Evolutionary conservation across 2,113 vertebrate species (phyloP).

Genomic region (Pionites leucogaster): DNA sequence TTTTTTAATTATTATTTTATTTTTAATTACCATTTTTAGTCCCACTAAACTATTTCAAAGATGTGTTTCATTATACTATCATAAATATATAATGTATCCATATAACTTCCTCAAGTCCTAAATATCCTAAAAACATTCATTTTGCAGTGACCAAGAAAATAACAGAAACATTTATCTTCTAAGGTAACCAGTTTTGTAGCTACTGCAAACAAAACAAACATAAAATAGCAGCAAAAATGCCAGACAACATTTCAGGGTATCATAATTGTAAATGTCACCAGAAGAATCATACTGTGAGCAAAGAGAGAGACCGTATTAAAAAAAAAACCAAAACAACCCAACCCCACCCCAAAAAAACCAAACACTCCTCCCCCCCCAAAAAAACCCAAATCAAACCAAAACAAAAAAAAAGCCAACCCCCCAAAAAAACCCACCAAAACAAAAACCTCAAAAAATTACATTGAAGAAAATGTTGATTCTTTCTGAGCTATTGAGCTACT

Average conservation of each 20-base stretch:
- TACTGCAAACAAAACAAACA: background rate
- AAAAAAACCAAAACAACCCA: too few species aligned
- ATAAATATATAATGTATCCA: background rate
- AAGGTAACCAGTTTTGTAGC: background rate
- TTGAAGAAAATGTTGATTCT: background rate
- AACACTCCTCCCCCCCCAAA: too few species aligned
- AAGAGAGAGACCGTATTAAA: background rate
- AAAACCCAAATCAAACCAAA: too few species aligned
- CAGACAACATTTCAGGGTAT: background rate
- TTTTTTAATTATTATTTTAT: background rate
- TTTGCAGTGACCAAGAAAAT: background rate
- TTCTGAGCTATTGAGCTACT: background rate
- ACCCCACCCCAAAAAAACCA: too few species aligned
- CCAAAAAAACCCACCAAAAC: background rate
- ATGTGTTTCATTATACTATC: background rate
- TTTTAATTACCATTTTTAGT: background rate
- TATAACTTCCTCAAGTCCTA: background rate
- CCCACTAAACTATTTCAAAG: background rate
- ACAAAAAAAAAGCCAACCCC: too few species aligned
- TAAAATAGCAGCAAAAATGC: background rate
- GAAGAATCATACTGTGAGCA: background rate
- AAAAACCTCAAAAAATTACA: background rate
- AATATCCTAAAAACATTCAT: background rate
- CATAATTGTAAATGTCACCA: background rate
- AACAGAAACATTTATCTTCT: background rate